Base-by-base conservation (phyloP, 1,140 invertebrate species). In the Vanessa atalanta region DNA sequence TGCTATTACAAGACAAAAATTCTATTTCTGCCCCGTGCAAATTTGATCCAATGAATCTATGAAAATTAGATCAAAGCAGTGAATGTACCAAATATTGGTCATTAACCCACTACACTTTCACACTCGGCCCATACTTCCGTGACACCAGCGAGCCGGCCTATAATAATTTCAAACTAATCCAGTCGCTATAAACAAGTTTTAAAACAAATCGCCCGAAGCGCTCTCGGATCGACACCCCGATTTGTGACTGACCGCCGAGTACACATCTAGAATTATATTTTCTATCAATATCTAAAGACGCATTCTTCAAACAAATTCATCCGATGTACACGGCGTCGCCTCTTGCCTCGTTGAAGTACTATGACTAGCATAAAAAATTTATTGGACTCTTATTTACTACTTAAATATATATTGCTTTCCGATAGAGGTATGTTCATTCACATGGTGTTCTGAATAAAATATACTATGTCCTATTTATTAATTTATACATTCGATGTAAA, bases 181-280 rank as follows among this genome's bases (percentile, higher is more conserved):
- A 83, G 83, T 86, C 83, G 83, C 84, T 90, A 85, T 81, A 85
- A 82, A 86, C 79, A 83, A 87, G 82, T 84, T 88, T 78, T 80
- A 83, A 87, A 88, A 86, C 82, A 85, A 84, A 85, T 81, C 79
- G 74, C 87, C 84, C 84, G 81, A 83, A 81, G 76, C 83, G 79
- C 79, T 81, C 75, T 84, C 83, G 83, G 75, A 85, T 78, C 64
- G 14, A 3, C 63, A 13, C 60, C 20, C 47, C 14, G 31, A 12
- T 16, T 31, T 31, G 26, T 20, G 31, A 60, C 64, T 53, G 37
- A 60, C 66, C 47, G 55, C 50, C 51, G 55, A 47, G 20, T 70
- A 48, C 51, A 67, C 55, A 47, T 53, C 26, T 55, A 26, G 16
- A 57, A 57, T 13, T 37, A 12, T 68, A 8, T 7, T 26, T 31